Evolutionary conservation across 2,797 vertebrate species (phyloP), one percentile per base, ranked within the genome.

Genomic region (Gymnocypris eckloni): DNA sequence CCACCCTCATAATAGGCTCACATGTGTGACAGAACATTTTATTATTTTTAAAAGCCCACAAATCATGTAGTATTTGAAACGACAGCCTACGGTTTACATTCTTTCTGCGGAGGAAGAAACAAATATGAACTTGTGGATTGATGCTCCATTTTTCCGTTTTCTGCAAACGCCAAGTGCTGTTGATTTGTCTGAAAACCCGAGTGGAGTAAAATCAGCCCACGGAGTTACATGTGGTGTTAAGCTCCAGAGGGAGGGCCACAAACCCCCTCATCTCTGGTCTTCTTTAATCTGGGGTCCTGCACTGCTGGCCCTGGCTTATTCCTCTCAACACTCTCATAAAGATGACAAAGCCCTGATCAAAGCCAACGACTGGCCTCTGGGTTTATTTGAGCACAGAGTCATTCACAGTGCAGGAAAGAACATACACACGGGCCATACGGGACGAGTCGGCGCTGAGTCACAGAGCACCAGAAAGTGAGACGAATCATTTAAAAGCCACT

Each of bases 291-390:
- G 79, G 83, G 83, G 81, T 87, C 88, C 84, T 86, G 88, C 64
- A 79, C 77, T 86, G 88, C 82, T 88, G 87, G 93, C 91, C 93
- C 94, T 95, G 95, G 93, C 90, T 94, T 95, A 94, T 87, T 92
- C 95, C 90, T 94, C 93, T 95, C 94, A 94, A 95, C 95, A 95
- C 94, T 89, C 89, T 87, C 92, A 95, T 95, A 96, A 95, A 95
- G 93, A 95, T 95, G 94, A 96, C 95, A 95, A 93, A 94, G 92
- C 90, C 91, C 87, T 86, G 88, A 95, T 96, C 95, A 95, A 95
- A 95, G 91, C 92, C 91, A 89, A 91, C 87, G 89, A 87, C 76
- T 90, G 86, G 90, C 89, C 91, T 90, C 90, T 61, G 81, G 66
- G 79, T 90, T 89, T 86, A 90, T 87, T 89, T 72, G 79, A 90